Evolutionary conservation across 1,140 invertebrate genomes (phyloP).

Genomic region (Drosophila watanabei): DNA sequence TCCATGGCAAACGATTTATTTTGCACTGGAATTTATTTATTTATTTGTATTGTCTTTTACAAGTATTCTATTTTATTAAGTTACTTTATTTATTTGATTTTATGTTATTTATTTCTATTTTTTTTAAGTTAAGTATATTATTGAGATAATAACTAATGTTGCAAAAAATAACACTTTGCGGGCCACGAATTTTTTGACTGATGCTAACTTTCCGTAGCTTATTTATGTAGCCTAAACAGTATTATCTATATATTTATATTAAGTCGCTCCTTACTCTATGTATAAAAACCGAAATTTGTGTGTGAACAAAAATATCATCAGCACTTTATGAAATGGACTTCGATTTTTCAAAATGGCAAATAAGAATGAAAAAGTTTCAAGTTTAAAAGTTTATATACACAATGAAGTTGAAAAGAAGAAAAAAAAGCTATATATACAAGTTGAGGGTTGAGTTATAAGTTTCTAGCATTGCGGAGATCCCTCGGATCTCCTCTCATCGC

Average conservation of each 20-base stretch:
- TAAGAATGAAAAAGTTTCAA: constrained; percentile 32
- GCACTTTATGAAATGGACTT: constrained; percentile 85
- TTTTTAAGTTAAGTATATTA: constrained; percentile 26
- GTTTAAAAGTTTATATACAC: constrained; percentile 70
- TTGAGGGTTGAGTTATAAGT: constrained; percentile 84
- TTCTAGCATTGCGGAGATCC: constrained; percentile 69
- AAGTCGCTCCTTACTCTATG: constrained; percentile 77
- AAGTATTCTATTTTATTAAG: background rate
- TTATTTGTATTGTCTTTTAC: background rate
- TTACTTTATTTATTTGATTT: constrained; percentile 16
- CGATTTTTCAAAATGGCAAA: constrained; percentile 82
- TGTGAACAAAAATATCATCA: constrained; percentile 86
- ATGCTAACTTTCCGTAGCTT: constrained; percentile 72
- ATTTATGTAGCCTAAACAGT: constrained; percentile 66
- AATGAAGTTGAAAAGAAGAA: constrained; percentile 51
- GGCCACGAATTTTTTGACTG: constrained; percentile 83
- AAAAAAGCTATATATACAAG: constrained; percentile 81
- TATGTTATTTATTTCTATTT: constrained; percentile 12
- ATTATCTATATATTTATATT: constrained; percentile 74
- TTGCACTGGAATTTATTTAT: background rate
- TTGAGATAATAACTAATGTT: constrained; percentile 39
- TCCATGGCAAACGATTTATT: background rate
- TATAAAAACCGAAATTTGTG: constrained; percentile 81
- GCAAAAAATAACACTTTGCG: constrained; percentile 57
- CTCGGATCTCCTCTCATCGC: constrained; percentile 47